These are phyloP conservation scores for Staurois parvus DNA, from an alignment of 2,797 vertebrate genomes.

Conservation along the genomic window DNA sequence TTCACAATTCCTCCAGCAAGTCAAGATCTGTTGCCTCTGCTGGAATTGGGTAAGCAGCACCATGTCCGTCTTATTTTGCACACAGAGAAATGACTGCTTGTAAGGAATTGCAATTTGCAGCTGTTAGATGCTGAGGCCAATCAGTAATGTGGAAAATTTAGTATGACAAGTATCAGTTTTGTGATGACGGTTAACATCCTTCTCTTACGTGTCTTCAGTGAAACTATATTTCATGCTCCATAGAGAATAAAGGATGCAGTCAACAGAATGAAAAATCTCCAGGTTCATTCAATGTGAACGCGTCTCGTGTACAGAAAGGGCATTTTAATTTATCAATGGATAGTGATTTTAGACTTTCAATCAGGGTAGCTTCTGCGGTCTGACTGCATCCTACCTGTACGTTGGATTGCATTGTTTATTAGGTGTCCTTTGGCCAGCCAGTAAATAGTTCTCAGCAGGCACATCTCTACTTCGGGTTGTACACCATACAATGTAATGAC, in stretches of 20 bases:
- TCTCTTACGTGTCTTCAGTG: conserved; percentile 4
- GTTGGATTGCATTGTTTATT: background rate
- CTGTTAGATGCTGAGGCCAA: background rate
- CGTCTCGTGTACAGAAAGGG: conserved; percentile 12
- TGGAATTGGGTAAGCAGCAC: background rate
- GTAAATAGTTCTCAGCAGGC: background rate
- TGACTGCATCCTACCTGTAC: background rate
- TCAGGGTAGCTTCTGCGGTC: background rate
- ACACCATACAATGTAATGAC: background rate
- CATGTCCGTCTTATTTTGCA: background rate
- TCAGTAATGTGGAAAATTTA: conserved; percentile 36
- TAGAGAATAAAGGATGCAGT: conserved; percentile 28
- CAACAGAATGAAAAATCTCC: conserved; percentile 33
- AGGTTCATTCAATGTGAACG: conserved; percentile 30
- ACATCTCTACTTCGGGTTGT: background rate
- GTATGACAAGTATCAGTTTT: conserved; percentile 28
- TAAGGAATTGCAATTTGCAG: conserved; percentile 6
- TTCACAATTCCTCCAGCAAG: background rate
- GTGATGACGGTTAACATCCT: conserved; percentile 33
- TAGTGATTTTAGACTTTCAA: background rate
- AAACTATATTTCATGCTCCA: conserved; percentile 46
- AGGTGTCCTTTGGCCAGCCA: background rate
- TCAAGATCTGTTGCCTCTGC: background rate
- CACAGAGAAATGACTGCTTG: background rate
- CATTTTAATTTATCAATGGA: conserved; percentile 38